A percentile compares a stretch with the other conserved stretches of the same genome.
Conservation (phyloP, 2,888 invertebrate genomes). For the Myopa testacea region DNA sequence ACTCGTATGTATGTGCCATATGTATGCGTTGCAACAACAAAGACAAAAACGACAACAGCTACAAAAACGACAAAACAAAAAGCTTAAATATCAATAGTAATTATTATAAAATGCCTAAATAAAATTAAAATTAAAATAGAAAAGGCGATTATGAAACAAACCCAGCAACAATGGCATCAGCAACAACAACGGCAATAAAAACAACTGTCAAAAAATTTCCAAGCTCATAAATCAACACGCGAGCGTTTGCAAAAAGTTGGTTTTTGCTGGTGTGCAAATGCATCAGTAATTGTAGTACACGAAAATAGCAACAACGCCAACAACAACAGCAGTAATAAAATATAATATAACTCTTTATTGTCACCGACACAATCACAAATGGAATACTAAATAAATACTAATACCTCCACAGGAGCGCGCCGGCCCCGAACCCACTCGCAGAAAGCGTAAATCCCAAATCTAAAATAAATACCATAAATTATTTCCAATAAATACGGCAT, state of each 20-base stretch:
- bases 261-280: conserved; percentile 1
- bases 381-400: conserved; percentile 46
- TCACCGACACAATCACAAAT: conserved; percentile 47
- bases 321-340: conserved; percentile 17
- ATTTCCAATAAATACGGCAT: conserved; percentile 28
- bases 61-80: conserved; percentile 22
- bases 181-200: conserved; percentile 35
- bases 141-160: conserved; percentile 57
- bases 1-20: conserved; percentile 18
- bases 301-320: conserved; percentile 11
- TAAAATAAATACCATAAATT: conserved; percentile 34
- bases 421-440: not conserved
- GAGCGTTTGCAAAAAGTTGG: conserved; percentile 13
- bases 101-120: conserved; percentile 54
- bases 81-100: conserved; percentile 49
- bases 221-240: conserved; percentile 62
- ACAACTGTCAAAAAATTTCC: conserved; percentile 58
- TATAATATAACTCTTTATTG: conserved; percentile 38
- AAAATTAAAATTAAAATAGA: conserved; percentile 59
- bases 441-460: conserved; percentile 15
- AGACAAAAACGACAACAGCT: conserved; percentile 23
- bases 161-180: conserved; percentile 10
- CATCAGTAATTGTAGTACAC: conserved; percentile 11
- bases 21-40: conserved; percentile 16
- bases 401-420: conserved; percentile 29